A percentile compares a stretch with the other conserved stretches of the same genome.
Evolutionary conservation across 2,888 invertebrate genomes (phyloP).

Genomic region (Mimas tiliae): DNA sequence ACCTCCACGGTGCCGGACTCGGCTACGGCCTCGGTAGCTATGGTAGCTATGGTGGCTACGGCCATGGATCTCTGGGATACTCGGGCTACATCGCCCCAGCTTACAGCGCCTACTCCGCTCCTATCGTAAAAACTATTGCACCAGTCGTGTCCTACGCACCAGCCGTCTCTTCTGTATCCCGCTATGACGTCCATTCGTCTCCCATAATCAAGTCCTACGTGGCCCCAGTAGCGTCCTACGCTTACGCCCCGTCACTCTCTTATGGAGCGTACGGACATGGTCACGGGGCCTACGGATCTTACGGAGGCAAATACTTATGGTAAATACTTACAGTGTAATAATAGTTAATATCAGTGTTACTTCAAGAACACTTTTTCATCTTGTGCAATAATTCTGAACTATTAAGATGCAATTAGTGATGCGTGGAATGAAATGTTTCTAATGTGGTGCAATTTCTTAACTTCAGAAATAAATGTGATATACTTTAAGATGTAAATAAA

Average conservation of each 20-base stretch:
- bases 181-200: constrained; percentile 56
- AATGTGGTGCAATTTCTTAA: not conserved
- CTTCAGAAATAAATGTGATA: not conserved
- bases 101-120: constrained; percentile 49
- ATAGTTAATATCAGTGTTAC: too few relatives aligned
- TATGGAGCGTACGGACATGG: constrained; percentile 45
- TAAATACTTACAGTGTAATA: constrained; percentile 35
- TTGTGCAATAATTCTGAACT: constrained; percentile 15
- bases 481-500: constrained; percentile 19
- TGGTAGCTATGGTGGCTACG: constrained; percentile 35
- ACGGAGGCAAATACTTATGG: constrained; percentile 56
- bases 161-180: constrained; percentile 59
- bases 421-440: not conserved
- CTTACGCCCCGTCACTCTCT: constrained; percentile 37
- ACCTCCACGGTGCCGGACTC: constrained; percentile 48
- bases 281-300: constrained; percentile 37
- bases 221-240: constrained; percentile 40
- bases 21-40: constrained; percentile 35
- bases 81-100: constrained; percentile 45
- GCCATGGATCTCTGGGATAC: constrained; percentile 43
- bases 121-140: constrained; percentile 48
- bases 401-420: too few relatives aligned
- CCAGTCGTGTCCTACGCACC: constrained; percentile 50
- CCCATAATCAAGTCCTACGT: constrained; percentile 52
- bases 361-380: not conserved